Evolutionary conservation across 2,797 vertebrate genomes (phyloP), one percentile per base, ranked within the genome.

Genomic region (Periparus ater): DNA sequence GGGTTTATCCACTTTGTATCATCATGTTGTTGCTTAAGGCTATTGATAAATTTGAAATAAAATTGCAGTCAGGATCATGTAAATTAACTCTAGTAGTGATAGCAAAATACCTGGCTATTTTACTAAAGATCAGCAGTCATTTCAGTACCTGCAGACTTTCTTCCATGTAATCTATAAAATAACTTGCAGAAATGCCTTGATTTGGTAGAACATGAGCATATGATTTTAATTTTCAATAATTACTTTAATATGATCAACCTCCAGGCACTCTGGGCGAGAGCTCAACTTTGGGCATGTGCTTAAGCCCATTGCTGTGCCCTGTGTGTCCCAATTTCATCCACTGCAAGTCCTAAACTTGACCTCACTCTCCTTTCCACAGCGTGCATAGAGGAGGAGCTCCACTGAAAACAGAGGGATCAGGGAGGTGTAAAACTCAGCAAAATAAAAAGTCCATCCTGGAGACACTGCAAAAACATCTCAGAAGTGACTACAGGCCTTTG

Each of bases 11-110:
- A 29, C 61, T 77, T 68, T 47, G 15, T 73, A 32, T 70, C 80
- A 34, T 13, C 6, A 21, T 58, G 47, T 51, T 71, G 36, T 80
- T 91, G 74, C 63, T 95, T 93, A 91, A 96, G 88, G 83, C 57
- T 91, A 89, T 88, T 62, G 68, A 89, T 57, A 74, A 57, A 57
- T 9, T 72, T 58, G 62, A 91, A 96, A 89, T 78, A 79, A 74
- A 87, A 88, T 63, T 88, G 67, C 61, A 65, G 53, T n/a, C 2
- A 6, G 50, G 88, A 67, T 79, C 38, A 47, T 9, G 54, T 47
- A 82, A 93, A 91, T 85, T 68, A 91, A 74, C 57, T 89, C 80
- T 21, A 80, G 71, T n/a, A 89, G 77, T 17, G 30, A 60, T 1
- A 74, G 74, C 57, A 57, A 85, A 95, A 91, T 25, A 11, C 3